These are phyloP conservation scores for Nansenia antarctica DNA, from an alignment of 2,113 vertebrate genomes.

Conservation along the genomic window DNA sequence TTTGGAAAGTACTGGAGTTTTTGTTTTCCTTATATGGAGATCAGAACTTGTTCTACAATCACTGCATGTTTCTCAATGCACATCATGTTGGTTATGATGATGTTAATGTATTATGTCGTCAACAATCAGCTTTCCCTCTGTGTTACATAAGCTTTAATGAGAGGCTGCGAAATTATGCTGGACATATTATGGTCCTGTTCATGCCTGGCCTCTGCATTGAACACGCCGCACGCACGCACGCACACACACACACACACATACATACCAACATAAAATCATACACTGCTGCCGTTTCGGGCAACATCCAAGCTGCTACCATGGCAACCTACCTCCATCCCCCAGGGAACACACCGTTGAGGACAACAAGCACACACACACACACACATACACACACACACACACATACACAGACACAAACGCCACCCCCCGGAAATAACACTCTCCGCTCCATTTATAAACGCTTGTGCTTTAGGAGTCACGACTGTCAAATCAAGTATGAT, in stretches of 20 bases:
- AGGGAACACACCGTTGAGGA: background rate
- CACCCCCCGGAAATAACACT: background rate
- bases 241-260: background rate
- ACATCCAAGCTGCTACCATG: background rate
- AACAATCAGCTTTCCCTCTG: background rate
- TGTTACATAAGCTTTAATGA: conserved; percentile 29
- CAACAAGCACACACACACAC: background rate
- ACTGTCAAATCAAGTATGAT: no score
- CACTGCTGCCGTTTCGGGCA: background rate
- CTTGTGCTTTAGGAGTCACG: no score
- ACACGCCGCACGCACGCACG: conserved; percentile 2
- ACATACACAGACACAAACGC: background rate
- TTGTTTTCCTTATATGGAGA: background rate
- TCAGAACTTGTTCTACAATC: background rate
- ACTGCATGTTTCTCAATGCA: background rate
- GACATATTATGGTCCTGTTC: conserved; percentile 42
- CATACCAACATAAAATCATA: background rate
- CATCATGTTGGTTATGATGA: background rate
- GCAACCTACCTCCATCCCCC: background rate
- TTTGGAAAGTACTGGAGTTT: no score
- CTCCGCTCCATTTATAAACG: background rate
- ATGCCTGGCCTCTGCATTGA: conserved; percentile 52
- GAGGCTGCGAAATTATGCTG: conserved; percentile 39
- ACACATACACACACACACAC: background rate
- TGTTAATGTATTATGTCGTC: background rate